Conservation (phyloP, 2,888 invertebrate species). For the Melanostoma mellinum region DNA sequence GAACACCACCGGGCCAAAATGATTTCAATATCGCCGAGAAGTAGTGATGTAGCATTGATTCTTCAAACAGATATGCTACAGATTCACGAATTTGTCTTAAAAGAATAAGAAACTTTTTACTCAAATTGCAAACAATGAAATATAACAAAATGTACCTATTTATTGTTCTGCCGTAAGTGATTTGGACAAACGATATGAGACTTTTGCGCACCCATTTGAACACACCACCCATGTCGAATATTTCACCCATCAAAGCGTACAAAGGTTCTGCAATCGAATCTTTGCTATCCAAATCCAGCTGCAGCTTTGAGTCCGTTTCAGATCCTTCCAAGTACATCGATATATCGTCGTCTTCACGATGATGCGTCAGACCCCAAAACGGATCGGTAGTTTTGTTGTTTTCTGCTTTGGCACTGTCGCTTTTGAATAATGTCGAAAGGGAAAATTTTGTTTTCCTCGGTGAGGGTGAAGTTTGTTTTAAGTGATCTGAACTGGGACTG, state of each 20-base stretch:
- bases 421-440: constrained; percentile 92
- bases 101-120: constrained; percentile 8
- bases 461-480: constrained; percentile 89
- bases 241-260: constrained; percentile 93
- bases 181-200: constrained; percentile 94
- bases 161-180: constrained; percentile 95
- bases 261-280: constrained; percentile 95
- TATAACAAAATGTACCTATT: constrained; percentile 85
- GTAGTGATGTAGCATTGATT: constrained; percentile 95
- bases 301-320: constrained; percentile 80
- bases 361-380: constrained; percentile 83
- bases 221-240: constrained; percentile 94
- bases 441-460: constrained; percentile 94
- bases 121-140: constrained; percentile 3
- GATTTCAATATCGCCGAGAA: constrained; percentile 91
- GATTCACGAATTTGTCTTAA: constrained; percentile 93
- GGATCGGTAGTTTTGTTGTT: constrained; percentile 83
- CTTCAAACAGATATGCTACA: constrained; percentile 93
- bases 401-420: constrained; percentile 84
- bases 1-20: constrained; percentile 94
- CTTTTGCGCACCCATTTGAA: constrained; percentile 94
- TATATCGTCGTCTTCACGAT: constrained; percentile 90
- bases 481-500: constrained; percentile 95
- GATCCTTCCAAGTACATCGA: constrained; percentile 89
- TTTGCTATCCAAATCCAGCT: constrained; percentile 85